These are phyloP conservation scores for Lophochroa leadbeateri DNA, from an alignment of 2,113 vertebrate species.

Conservation along the genomic window DNA sequence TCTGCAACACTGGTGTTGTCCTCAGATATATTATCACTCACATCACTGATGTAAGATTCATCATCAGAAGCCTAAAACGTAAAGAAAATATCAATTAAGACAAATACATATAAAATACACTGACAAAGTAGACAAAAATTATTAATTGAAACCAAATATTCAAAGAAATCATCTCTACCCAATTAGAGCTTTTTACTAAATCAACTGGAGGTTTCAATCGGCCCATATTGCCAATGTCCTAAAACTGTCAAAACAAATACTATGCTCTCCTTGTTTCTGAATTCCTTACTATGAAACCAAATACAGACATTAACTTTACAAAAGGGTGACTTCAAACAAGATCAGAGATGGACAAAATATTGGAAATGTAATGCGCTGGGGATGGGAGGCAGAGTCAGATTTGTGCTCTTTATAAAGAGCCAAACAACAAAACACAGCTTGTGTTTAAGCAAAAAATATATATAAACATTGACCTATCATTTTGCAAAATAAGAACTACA, in stretches of 20 bases:
- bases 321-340: neutral
- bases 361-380: rapidly evolving
- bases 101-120: neutral
- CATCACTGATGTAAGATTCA: constrained; percentile 98
- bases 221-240: neutral
- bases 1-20: constrained; percentile 99
- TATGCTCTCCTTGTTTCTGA: neutral
- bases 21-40: constrained; percentile 99
- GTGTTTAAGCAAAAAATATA: neutral
- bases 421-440: neutral
- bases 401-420: neutral
- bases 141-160: neutral
- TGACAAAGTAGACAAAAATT: neutral
- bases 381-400: neutral
- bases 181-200: neutral
- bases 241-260: neutral
- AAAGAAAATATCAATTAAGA: neutral
- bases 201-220: neutral
- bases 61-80: constrained; percentile 92
- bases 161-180: neutral
- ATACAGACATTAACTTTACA: neutral
- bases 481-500: neutral
- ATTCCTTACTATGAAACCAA: neutral
- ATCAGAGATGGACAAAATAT: neutral
- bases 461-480: rapidly evolving